Conservation (phyloP, 2,888 invertebrate genomes). For the Nesidiocoris tenuis region DNA sequence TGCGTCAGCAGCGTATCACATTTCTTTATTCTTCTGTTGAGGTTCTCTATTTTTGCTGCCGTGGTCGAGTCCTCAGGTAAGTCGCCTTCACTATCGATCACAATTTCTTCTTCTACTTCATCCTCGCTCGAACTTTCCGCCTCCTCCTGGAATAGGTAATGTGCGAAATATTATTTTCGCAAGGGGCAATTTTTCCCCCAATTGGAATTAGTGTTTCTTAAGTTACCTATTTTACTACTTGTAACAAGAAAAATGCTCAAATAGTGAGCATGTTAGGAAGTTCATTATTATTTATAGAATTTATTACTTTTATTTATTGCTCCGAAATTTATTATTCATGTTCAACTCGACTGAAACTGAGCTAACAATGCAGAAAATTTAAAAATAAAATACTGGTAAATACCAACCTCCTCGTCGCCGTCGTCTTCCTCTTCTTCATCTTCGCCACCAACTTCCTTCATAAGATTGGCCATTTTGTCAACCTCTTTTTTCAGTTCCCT, state of each 20-base stretch:
- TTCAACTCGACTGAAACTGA: too few species aligned
- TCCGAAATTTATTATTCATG: too few species aligned
- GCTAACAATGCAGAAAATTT: too few species aligned
- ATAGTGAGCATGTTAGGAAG: too few species aligned
- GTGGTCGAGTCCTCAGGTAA: conserved; percentile 65
- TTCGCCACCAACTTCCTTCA: conserved; percentile 76
- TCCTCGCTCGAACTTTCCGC: conserved; percentile 67
- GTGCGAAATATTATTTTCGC: too few species aligned
- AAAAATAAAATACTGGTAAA: too few species aligned
- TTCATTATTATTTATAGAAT: too few species aligned
- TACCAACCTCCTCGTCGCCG: conserved; percentile 57
- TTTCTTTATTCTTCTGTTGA: conserved; percentile 62
- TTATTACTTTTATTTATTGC: too few species aligned
- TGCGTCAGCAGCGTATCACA: conserved; percentile 78
- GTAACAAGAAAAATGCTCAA: too few species aligned
- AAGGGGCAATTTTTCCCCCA: too few species aligned
- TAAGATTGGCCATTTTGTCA: conserved; percentile 84
- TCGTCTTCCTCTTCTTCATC: conserved; percentile 65
- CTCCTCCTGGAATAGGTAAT: conserved; percentile 49
- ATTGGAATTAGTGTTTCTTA: too few species aligned
- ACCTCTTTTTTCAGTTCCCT: conserved; percentile 82
- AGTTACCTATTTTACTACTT: too few species aligned
- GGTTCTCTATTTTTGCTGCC: conserved; percentile 67
- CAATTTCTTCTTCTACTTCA: conserved; percentile 65
- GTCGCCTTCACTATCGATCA: conserved; percentile 67